phyloP scores from a whole-genome alignment of 2,797 vertebrate genomes.

The Microtus agrestis region DNA sequence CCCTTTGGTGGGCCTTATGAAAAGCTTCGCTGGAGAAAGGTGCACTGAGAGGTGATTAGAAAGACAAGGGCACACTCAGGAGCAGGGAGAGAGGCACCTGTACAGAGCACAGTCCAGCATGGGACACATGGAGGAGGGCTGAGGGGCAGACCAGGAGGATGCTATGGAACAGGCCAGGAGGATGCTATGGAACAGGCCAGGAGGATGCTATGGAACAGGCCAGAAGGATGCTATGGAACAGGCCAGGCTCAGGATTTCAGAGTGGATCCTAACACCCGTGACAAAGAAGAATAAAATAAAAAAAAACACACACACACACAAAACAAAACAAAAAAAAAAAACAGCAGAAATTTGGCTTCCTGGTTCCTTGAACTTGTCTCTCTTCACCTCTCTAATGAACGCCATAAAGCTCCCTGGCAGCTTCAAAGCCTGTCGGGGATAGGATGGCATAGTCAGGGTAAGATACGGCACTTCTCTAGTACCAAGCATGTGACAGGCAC shows the following conservation, averaged over 20 bases:
- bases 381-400: not conserved
- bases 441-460: not conserved
- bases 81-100: fast-evolving
- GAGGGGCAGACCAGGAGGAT: not conserved
- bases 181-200: not conserved
- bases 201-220: not conserved
- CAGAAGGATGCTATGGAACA: not conserved
- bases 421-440: not conserved
- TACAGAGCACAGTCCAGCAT: fast-evolving
- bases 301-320: not conserved
- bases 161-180: not conserved
- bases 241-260: not conserved
- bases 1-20: not conserved
- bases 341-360: not conserved
- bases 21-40: not conserved
- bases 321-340: not conserved
- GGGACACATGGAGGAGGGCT: not conserved
- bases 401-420: not conserved
- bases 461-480: not conserved
- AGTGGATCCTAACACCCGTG: not conserved
- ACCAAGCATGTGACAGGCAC: fast-evolving
- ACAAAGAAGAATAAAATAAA: not conserved
- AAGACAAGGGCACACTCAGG: not conserved
- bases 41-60: not conserved
- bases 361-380: not conserved